Evolutionary conservation across 2,113 vertebrate genomes (phyloP).

Genomic region (Collichthys lucidus): DNA sequence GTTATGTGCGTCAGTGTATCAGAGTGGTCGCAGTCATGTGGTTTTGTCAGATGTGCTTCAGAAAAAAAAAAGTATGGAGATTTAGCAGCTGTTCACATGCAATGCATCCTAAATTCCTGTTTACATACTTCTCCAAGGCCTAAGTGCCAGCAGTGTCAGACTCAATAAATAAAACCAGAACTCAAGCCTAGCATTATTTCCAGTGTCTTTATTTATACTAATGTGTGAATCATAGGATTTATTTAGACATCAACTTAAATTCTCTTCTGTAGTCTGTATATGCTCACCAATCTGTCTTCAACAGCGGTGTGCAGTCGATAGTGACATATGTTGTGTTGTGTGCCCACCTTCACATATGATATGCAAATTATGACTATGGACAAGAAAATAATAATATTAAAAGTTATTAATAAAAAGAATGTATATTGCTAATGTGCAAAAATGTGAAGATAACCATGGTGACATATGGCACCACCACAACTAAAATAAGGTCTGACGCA

Average conservation of each 20-base stretch:
- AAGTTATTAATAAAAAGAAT: neutral
- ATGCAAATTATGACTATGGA: neutral
- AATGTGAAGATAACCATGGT: neutral
- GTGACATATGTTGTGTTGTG: neutral
- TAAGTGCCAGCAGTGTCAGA: neutral
- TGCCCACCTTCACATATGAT: too few species aligned
- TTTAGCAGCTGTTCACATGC: constrained; percentile 21
- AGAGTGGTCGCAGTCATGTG: neutral
- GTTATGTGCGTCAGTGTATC: constrained; percentile 34
- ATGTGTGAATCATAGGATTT: neutral
- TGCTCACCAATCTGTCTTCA: neutral
- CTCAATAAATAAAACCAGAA: neutral
- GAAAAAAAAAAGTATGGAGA: neutral
- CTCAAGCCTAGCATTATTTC: neutral
- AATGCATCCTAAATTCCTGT: constrained; percentile 9
- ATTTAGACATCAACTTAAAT: neutral
- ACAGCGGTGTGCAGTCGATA: neutral
- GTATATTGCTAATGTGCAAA: neutral
- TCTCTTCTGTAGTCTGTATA: neutral
- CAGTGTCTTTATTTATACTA: neutral
- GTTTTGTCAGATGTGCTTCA: constrained; percentile 33
- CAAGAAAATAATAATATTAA: neutral
- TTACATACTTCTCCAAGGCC: constrained; percentile 9
- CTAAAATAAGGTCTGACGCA: neutral
- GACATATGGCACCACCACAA: neutral